Conservation (phyloP, 2,797 vertebrate species). For the Cheirogaleus major region DNA sequence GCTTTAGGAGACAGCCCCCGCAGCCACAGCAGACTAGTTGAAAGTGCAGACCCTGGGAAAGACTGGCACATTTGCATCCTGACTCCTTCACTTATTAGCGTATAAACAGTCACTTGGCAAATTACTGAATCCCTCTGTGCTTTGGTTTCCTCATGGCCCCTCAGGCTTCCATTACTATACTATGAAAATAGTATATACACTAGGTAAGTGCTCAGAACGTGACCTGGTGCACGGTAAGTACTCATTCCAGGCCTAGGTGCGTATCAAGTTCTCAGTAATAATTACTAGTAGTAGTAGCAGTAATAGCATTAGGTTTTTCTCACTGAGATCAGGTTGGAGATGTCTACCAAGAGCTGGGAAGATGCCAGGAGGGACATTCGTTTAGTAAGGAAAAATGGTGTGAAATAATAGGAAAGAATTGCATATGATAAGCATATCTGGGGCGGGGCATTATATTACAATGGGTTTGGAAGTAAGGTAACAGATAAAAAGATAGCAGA, state of each 20-base stretch:
- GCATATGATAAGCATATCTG: fast-evolving
- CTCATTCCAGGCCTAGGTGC: not conserved
- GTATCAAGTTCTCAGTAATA: not conserved
- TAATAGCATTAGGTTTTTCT: not conserved
- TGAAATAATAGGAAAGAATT: not conserved
- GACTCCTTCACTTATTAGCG: not conserved
- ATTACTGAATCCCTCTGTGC: not conserved
- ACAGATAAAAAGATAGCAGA: not conserved
- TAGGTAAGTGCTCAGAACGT: not conserved
- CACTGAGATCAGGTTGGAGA: not conserved
- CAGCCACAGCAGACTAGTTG: not conserved
- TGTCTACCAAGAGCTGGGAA: not conserved
- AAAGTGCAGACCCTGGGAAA: not conserved
- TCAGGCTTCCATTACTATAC: not conserved
- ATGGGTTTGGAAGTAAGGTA: not conserved
- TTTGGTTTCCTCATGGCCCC: not conserved
- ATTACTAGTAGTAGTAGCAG: not conserved
- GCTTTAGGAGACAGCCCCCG: not conserved
- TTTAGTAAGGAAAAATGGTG: not conserved
- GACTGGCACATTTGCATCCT: not conserved
- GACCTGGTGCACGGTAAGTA: not conserved
- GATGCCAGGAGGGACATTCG: not conserved
- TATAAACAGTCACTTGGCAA: not conserved
- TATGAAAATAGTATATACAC: not conserved
- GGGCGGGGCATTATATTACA: not conserved